Base-by-base conservation (phyloP, 2,888 invertebrate genomes). In the Drosophila longiperda region DNA sequence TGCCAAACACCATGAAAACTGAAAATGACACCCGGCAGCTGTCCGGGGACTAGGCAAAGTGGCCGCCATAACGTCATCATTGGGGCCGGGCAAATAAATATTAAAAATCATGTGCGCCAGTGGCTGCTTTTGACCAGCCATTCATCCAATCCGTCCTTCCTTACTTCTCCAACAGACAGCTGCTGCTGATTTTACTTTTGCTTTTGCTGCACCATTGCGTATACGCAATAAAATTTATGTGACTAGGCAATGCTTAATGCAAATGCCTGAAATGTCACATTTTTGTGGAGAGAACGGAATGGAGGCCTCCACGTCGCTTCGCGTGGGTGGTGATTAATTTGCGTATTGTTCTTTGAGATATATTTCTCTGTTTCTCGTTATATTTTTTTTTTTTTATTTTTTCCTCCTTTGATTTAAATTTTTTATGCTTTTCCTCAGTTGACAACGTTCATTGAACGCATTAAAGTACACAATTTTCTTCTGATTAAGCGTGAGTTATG, bases 161-260 rank as follows among this genome's bases (percentile, higher is more conserved):
- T 53, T 33, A 20, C 15, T 34, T 50, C 26, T 29, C 26, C n/a
- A 32, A 26, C 23, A n/a, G 34, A 48, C 78, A 74, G 60, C 69
- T 68, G 71, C 58, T 45, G 42, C 38, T 32, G 52, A 29, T 61
- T 55, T 23, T 72, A 66, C 58, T 45, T 42, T 34, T 32, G 45
- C 33, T 45, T 20, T 20, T 20, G 57, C 65, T 66, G 78, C 87
- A 83, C 57, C 84, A 64, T 53, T 78, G 78, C 85, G 89, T 89
- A 89, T 85, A 89, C 89, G 85, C 78, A 85, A 87, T 87, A 52
- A 87, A 83, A 80, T 85, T 79, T 79, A 89, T 89, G 72, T 66
- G 73, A 52, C 72, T 61, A 38, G 62, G 15, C 70, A 50, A 57
- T 66, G 73, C 77, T 72, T 86, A 83, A 86, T 88, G 88, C 79